Conservation (phyloP, 2,113 vertebrate genomes). For the Scomber japonicus region DNA sequence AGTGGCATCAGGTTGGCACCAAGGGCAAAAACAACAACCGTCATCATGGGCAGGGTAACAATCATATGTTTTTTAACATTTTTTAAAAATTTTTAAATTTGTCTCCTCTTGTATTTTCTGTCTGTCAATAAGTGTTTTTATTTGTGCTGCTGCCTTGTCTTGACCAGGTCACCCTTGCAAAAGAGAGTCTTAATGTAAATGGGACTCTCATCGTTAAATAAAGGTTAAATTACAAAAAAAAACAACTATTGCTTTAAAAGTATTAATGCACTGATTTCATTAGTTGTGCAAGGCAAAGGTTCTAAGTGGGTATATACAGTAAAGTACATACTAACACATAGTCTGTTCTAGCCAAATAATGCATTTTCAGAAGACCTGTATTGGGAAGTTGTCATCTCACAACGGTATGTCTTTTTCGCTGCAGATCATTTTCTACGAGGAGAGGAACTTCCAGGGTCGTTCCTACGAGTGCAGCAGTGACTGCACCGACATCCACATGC, state of each 20-base stretch:
- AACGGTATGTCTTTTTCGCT: neutral
- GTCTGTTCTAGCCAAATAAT: neutral
- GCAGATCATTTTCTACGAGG: constrained; percentile 83
- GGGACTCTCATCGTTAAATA: too few species aligned
- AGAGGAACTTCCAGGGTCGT: constrained; percentile 80
- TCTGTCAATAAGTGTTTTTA: neutral
- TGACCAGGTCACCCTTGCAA: too few species aligned
- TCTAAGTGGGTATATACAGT: too few species aligned
- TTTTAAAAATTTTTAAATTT: neutral
- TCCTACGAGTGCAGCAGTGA: constrained; percentile 77
- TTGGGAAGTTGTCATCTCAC: neutral
- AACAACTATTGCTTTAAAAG: neutral
- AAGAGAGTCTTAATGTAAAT: too few species aligned
- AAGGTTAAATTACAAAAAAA: too few species aligned
- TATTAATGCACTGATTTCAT: neutral
- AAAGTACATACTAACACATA: neutral
- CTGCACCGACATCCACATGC: constrained; percentile 71
- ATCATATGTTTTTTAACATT: neutral
- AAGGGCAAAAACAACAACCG: constrained; percentile 16
- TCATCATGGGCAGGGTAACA: constrained; percentile 79
- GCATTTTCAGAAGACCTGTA: neutral
- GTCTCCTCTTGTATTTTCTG: neutral
- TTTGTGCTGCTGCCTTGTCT: too few species aligned
- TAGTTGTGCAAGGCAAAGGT: neutral
- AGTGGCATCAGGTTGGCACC: constrained; percentile 30